Percentiles rank a stretch among this genome's conserved stretches.
phyloP scores from a whole-genome alignment of 2,888 invertebrate genomes.

The Craniophora ligustri region DNA sequence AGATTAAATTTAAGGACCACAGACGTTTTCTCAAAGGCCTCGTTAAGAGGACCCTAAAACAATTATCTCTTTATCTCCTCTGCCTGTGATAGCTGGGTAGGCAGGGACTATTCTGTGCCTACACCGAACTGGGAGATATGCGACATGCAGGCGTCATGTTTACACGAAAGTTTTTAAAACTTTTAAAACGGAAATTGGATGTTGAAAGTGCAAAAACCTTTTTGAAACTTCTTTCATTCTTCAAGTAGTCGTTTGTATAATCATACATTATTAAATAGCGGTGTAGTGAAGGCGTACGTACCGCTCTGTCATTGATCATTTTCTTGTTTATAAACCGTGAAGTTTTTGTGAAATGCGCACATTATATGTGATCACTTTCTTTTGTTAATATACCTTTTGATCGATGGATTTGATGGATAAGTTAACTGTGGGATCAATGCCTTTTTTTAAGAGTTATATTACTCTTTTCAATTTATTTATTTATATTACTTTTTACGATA shows the following conservation, averaged over 20 bases:
- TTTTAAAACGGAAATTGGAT: background rate
- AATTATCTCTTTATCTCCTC: too few relatives aligned
- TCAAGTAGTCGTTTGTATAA: conserved; percentile 24
- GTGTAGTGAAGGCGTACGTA: conserved; percentile 9
- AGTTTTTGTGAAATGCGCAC: conserved; percentile 33
- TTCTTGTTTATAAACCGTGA: conserved; percentile 33
- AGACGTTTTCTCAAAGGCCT: too few relatives aligned
- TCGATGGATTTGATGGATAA: conserved; percentile 13
- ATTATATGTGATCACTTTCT: conserved; percentile 35
- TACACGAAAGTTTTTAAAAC: background rate
- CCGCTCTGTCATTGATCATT: conserved; percentile 26
- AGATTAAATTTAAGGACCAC: too few relatives aligned
- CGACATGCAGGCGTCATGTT: too few relatives aligned
- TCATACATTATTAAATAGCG: conserved; percentile 13
- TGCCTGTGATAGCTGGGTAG: too few relatives aligned
- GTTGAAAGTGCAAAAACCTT: conserved; percentile 3
- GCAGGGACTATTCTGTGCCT: too few relatives aligned
- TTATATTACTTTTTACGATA: too few relatives aligned
- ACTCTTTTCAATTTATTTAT: conserved; percentile 1
- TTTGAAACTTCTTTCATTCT: conserved; percentile 7
- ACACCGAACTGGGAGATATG: too few relatives aligned
- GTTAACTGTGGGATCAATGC: background rate
- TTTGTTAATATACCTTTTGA: conserved; percentile 17
- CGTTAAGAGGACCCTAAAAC: too few relatives aligned
- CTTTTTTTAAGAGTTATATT: background rate